Evolutionary conservation across 1,140 invertebrate genomes (phyloP), one percentile per base, ranked within the genome.

Genomic region (Euwallacea similis): DNA sequence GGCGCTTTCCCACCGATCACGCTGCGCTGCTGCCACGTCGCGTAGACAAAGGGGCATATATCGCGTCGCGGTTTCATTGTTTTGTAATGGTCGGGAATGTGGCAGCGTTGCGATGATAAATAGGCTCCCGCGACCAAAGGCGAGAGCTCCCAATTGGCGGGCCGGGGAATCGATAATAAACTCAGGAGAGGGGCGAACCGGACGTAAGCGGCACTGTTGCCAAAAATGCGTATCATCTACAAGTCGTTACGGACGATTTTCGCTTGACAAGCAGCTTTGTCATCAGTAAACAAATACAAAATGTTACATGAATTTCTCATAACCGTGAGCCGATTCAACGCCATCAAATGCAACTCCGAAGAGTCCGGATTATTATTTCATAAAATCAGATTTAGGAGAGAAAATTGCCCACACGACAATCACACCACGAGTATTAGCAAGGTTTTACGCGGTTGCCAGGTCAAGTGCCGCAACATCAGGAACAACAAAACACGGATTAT

Each of bases 401-500:
- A 54, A 65, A 56, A 64, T 64, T 15, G 42, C 44, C 16, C 11
- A 56, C 41, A 44, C n/a, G 21, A 8, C 43, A 55, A 43, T 33
- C 8, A 10, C 42, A 60, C 50, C 54, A 77, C 78, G 73, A 74
- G 77, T 77, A 79, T 74, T 76, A 79, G 79, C 79, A 77, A 72
- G 78, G 78, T 74, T 78, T 75, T 74, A 65, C 80, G 75, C 73
- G 66, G 79, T 81, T 81, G 80, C 79, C 80, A 79, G 76, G 70
- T 81, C 78, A 79, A 78, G 74, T 77, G 78, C 76, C 76, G 79
- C 77, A 79, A 81, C 79, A 76, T 80, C 76, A 77, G 76, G 76
- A 75, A 79, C 74, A 79, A 79, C 78, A 80, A 80, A 79, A 72
- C 71, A 72, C 9, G 50, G 66, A 72, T 60, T 77, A 77, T 69